Base-by-base conservation (phyloP, 2,888 invertebrate species). In the Synanthedon vespiformis region DNA sequence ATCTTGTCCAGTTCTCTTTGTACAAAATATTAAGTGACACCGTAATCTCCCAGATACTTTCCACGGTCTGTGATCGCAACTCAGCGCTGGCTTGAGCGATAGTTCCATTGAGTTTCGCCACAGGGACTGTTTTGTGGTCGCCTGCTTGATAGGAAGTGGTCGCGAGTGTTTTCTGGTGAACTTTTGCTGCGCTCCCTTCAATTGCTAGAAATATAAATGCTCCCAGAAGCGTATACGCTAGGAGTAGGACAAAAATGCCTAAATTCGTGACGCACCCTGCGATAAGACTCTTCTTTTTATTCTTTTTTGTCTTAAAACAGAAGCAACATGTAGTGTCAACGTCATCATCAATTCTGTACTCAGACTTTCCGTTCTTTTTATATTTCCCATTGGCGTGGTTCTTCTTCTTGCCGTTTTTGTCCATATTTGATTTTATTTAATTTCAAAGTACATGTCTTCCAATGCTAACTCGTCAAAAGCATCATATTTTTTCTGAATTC, bases 41-140 rank as follows among this genome's bases (percentile, higher is more conserved):
- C 1, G 96, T 96, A 52, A 96, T 94, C 75, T 95, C 93, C 96
- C 96, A 96, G 68, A 97, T 94, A 69, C 93, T 95, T 78, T 95
- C 94, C n/a, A 95, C 95, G 8, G 95, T 94, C 65, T 86, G 86
- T 0, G 88, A 82, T 55, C 88, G 69, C 50, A 87, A 61, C 57
- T 88, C 87, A 3, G 81, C 79, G 59, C 82, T 86, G 0, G 83
- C 84, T 57, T 84, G 86, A 5, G 79, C 74, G 59, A 82, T 81
- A 52, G 74, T 79, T 3, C 74, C 76, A 56, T 82, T 82, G 16
- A 81, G 58, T 63, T 84, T 86, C 27, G 78, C 65, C 6, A 74
- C 53, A 8, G 80, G 70, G 14, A 77, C 64, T 4, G 73, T 60
- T 61, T 87, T 87, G 40, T 75, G 76, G 18, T 85, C 82, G 53